Percentiles rank a stretch among this genome's conserved stretches.
phyloP scores from a whole-genome alignment of 2,113 vertebrate species.

The Enhydra lutris region DNA sequence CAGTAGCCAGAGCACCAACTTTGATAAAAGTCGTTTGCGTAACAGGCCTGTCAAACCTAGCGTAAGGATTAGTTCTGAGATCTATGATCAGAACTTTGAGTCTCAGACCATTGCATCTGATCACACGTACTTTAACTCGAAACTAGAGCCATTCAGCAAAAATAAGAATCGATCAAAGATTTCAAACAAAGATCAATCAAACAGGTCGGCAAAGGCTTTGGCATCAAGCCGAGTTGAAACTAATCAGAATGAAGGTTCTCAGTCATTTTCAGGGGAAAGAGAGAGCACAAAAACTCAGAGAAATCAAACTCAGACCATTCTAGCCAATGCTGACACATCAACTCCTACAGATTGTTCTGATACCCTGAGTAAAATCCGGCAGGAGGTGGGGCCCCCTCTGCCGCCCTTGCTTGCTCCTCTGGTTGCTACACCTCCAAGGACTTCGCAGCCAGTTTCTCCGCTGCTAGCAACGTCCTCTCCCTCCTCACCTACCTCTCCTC shows the following conservation, averaged over 20 bases:
- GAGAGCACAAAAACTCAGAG: constrained; percentile 1
- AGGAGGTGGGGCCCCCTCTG: constrained; percentile 92
- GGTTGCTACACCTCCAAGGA: constrained; percentile 88
- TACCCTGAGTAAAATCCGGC: constrained; percentile 83
- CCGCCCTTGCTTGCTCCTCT: constrained; percentile 90
- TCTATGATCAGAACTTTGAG: constrained; percentile 45
- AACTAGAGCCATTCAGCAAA: constrained; percentile 55
- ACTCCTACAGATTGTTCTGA: constrained; percentile 74
- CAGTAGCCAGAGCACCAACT: neutral
- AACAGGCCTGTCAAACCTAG: constrained; percentile 59
- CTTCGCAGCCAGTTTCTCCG: constrained; percentile 74
- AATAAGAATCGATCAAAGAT: constrained; percentile 45
- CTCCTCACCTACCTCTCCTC: constrained; percentile 84
- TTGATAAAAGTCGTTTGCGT: constrained; percentile 65
- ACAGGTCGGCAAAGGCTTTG: neutral
- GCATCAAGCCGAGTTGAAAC: neutral
- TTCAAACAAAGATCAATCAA: constrained; percentile 49
- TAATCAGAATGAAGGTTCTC: neutral
- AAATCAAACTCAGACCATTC: constrained; percentile 41
- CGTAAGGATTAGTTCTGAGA: constrained; percentile 35
- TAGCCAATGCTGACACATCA: constrained; percentile 72
- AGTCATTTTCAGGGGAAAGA: constrained; percentile 20
- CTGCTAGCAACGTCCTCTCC: constrained; percentile 77
- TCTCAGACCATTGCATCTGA: constrained; percentile 34
- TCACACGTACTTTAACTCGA: constrained; percentile 27